Base-by-base conservation (phyloP, 2,113 vertebrate species). In the Isichthys henryi region DNA sequence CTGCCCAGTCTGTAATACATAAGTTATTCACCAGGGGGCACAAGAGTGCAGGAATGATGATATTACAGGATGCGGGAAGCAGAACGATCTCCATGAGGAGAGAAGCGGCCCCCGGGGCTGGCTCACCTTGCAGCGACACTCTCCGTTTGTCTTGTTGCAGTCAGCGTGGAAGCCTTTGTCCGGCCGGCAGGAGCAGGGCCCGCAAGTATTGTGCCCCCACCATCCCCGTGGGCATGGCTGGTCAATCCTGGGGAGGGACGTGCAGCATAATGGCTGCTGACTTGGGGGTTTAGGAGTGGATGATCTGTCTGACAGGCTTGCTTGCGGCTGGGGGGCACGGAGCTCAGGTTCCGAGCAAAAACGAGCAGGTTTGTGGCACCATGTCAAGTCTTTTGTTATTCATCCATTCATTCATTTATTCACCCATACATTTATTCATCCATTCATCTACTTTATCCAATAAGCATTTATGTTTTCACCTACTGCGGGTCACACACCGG, bases 161-260 rank as follows among this genome's bases (percentile, higher is more conserved):
- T 99, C 97, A 0, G 96, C 95, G 91, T 98, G 97, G 6, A 99
- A 99, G 88, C 98, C 98, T 50, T 95, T 96, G 90, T 95, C 93
- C 3, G 95, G 94, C 0, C 96, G 95, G 87, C 98, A 99, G 94
- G 94, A 96, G 93, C 98, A 99, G 0, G 98, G 98, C 3, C 98
- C 97, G 0, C 98, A 99, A 0, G 97, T 98, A 90, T 97, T 97
- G 90, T 98, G 96, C 6, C 98, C 98, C 98, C 98, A 99, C 97
- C 98, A 98, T 4, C 98, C 98, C 35, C 97, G 95, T 0, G 98
- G 97, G 89, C 98, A 99, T 0, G 98, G 98, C 89, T 97, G 93
- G 35, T 96, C 97, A 8, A 96, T 96, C 95, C 98, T 99, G 92
- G 8, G 50, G 49, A 15, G 10, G 88, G 52, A 91, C 58, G 35